Base-by-base conservation (phyloP, 2,113 vertebrate species). In the Chaenogobius annularis region DNA sequence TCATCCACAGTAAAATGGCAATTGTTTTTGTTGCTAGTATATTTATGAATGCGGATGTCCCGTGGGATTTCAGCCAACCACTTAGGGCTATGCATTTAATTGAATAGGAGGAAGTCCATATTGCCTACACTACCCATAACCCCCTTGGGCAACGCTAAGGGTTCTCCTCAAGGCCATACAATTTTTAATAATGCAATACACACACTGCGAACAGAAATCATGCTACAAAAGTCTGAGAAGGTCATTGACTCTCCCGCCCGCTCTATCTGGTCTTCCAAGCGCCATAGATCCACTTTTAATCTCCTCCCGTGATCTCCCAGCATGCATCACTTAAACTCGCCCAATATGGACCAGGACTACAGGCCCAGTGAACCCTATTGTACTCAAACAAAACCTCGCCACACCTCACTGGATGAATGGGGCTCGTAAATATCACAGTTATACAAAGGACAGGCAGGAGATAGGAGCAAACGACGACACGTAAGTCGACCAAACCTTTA, bases 271-370 rank as follows among this genome's bases (percentile, higher is more conserved):
- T 35, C 59, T 58, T 68, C 44, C 67, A 40, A 74, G 75, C 22
- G 10, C 74, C 75, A 87, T 75, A 83, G 84, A 86, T 83, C 70
- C 79, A 77, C 72, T 78, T 89, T 86, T 83, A 83, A 85, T 83
- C 83, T 83, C 62, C 47, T 9, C n/a, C 70, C 75, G 55, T 80
- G 80, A 88, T 89, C 81, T 80, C 54, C 65, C 55, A 58, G 55
- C 55, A 46, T 6, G 14, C 22, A 50, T n/a, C 66, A 70, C 70
- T 67, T 68, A 75, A 77, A 78, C 66, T 63, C 50, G 73, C 54
- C 80, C 59, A 66, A 65, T 78, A 82, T 46, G 46, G 46, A 22
- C 17, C 70, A 19, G 63, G 11, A 58, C 59, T 70, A 66, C 61
- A 59, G 80, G 67, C 52, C 62, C 73, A 66, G 67, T 81, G 66